These are phyloP conservation scores for Porites australiensis DNA, from an alignment of 64 coral and sea anemone species.

Conservation along the genomic window DNA sequence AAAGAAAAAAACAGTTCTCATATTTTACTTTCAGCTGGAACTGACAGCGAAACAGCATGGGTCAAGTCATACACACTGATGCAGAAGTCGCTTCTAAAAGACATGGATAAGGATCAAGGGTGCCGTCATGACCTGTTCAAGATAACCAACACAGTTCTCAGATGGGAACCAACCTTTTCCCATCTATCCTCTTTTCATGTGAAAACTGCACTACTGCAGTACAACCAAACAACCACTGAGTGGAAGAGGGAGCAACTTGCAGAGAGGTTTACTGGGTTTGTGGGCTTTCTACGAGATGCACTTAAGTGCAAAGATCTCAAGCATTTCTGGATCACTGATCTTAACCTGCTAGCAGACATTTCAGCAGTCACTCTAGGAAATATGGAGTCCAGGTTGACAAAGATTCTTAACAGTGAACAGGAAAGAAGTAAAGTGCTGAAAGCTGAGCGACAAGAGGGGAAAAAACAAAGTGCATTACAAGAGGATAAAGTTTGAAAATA, in stretches of 20 bases:
- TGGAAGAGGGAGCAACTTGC: constrained; percentile 36
- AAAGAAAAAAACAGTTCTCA: too few relatives aligned
- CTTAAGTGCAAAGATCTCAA: constrained; percentile 23
- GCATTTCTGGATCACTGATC: constrained; percentile 61
- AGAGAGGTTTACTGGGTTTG: constrained; percentile 53
- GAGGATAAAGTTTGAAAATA: too few relatives aligned
- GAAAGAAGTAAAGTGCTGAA: constrained; percentile 34
- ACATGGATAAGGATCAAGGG: constrained; percentile 58
- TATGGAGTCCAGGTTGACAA: constrained; percentile 49
- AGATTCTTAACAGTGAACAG: constrained; percentile 54
- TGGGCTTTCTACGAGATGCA: not conserved
- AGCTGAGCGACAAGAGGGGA: not conserved
- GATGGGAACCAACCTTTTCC: constrained; percentile 63
- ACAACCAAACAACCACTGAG: not conserved
- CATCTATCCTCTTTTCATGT: constrained; percentile 17
- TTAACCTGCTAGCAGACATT: constrained; percentile 39
- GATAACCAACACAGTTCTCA: constrained; percentile 52
- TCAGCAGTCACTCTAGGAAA: constrained; percentile 18
- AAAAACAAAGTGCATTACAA: not conserved
- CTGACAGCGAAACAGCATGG: constrained; percentile 16
- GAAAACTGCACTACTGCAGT: constrained; percentile 48
- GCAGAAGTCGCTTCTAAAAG: constrained; percentile 16
- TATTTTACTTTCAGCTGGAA: not conserved
- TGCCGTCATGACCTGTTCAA: constrained; percentile 55
- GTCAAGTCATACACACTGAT: constrained; percentile 30